These are phyloP conservation scores for Epirrhoe tristata DNA, from an alignment of 2,888 invertebrate genomes.

Conservation along the genomic window DNA sequence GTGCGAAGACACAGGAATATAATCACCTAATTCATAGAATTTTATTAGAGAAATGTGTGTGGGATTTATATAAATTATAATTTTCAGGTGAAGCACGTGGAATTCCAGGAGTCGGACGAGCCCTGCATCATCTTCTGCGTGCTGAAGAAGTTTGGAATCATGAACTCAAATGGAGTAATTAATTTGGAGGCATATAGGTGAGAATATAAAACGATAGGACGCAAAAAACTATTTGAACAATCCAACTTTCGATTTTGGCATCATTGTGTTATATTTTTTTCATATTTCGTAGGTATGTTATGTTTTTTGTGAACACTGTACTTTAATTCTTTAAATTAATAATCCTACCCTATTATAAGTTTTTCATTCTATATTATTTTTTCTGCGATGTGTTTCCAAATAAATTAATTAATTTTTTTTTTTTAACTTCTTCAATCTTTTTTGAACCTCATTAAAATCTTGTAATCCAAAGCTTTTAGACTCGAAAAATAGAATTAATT, in stretches of 20 bases:
- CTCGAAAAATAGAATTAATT: constrained; percentile 38
- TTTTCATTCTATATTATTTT: too few relatives aligned
- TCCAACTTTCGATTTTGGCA: too few relatives aligned
- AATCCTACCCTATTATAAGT: too few relatives aligned
- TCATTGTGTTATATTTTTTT: too few relatives aligned
- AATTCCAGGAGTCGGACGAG: constrained; percentile 74
- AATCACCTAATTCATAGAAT: background rate
- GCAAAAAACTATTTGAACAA: background rate
- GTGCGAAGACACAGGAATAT: background rate
- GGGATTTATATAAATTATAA: background rate
- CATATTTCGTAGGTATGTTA: too few relatives aligned
- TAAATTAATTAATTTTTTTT: background rate
- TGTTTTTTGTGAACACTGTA: too few relatives aligned
- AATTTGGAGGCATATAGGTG: constrained; percentile 76
- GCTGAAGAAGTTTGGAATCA: constrained; percentile 75
- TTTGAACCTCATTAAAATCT: constrained; percentile 9
- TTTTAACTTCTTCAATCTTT: background rate
- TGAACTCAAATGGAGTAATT: constrained; percentile 66
- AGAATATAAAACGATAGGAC: constrained; percentile 6
- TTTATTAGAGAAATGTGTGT: too few relatives aligned
- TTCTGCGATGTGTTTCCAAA: background rate
- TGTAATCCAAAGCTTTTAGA: constrained; percentile 17
- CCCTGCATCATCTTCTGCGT: constrained; percentile 79
- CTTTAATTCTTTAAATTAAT: too few relatives aligned
- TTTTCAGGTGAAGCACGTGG: constrained; percentile 51